Base-by-base conservation (phyloP, 2,797 vertebrate genomes). In the Spinus olivaceus region DNA sequence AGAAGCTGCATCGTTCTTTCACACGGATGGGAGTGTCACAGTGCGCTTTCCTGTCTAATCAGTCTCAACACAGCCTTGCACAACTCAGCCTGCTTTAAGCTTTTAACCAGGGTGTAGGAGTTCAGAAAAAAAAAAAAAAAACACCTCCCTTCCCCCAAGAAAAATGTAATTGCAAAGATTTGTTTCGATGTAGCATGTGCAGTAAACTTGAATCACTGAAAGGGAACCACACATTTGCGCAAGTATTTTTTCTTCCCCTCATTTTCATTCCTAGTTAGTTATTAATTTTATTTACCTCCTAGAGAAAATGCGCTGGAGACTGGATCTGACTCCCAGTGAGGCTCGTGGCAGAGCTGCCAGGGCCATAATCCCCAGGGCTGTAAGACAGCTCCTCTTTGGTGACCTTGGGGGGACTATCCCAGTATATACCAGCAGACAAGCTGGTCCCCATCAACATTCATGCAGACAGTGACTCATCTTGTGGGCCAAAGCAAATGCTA, bases 51-150 rank as follows among this genome's bases (percentile, higher is more conserved):
- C 87, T 88, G 79, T 73, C 59, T 89, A 51, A 95, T 96, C 94
- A 93, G 91, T 61, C 92, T 92, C 79, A 87, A 66, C 51, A 12
- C 33, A 82, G 78, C 65, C 81, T 96, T 96, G 84, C 94, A 96
- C 92, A 96, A 93, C 69, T 72, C 76, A 51, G 51, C 69, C 89
- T 76, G 47, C 81, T 76, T 69, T 86, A 92, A 91, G 94, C 91
- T 91, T 92, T 91, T 94, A 96, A 91, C 92, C 88, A 94, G 76
- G 57, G 91, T 91, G 96, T 96, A 96, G 96, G 94, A 96, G 95
- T 96, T 97, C 81, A 94, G 88, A 46, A 74, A 57, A 57, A 94
- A 35, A 59, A 77, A 92, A 92, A 94, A 91, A 86, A 87, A 51
- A 0, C 77, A 59, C 77, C 95, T 93, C 89, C 95, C 86, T 95